Conservation (phyloP, 2,797 vertebrate species). For the Anabas testudineus region DNA sequence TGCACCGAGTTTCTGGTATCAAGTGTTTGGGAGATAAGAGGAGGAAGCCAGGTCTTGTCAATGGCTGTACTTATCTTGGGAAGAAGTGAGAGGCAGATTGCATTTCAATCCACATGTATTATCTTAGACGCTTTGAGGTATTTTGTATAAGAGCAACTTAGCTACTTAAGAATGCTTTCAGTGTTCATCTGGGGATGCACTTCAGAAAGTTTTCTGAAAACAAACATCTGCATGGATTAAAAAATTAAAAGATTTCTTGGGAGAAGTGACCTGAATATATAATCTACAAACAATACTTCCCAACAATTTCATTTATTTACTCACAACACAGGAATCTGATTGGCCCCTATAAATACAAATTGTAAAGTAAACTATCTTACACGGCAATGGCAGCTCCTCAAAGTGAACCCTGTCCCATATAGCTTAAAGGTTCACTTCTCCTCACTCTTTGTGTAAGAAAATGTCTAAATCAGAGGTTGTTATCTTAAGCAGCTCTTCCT, state of each 20-base stretch:
- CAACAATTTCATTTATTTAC: constrained; percentile 82
- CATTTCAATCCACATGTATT: constrained; percentile 89
- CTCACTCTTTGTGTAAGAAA: constrained; percentile 79
- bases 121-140: constrained; percentile 87
- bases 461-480: constrained; percentile 84
- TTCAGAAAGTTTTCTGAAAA: constrained; percentile 85
- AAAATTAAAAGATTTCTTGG: constrained; percentile 84
- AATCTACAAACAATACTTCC: constrained; percentile 87
- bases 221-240: constrained; percentile 88
- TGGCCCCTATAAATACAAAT: constrained; percentile 84
- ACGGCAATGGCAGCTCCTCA: constrained; percentile 71
- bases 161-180: constrained; percentile 87
- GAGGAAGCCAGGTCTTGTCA: constrained; percentile 88
- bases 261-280: constrained; percentile 87
- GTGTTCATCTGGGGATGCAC: constrained; percentile 85
- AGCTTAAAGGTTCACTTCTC: constrained; percentile 82
- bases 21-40: constrained; percentile 86
- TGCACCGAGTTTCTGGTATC: constrained; percentile 83
- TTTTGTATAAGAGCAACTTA: constrained; percentile 86
- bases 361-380: constrained; percentile 84
- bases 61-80: constrained; percentile 86
- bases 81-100: constrained; percentile 87
- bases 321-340: constrained; percentile 77
- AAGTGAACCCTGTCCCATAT: constrained; percentile 77
- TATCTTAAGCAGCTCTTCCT: constrained; percentile 83